Base-by-base conservation (phyloP, 1,140 invertebrate genomes). In the Drosophila willistoni region DNA sequence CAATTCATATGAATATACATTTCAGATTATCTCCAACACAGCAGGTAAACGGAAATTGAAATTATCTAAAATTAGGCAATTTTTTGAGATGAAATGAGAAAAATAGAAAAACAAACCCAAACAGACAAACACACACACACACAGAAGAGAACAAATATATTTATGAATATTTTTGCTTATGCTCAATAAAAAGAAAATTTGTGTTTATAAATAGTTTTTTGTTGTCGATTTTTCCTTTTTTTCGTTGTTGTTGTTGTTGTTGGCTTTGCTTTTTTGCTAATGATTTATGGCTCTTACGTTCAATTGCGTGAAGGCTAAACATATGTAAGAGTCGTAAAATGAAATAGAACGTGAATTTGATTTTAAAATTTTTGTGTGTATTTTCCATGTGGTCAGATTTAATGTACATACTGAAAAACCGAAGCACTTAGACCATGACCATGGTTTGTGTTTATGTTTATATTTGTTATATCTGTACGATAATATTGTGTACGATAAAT, bases 41-140 rank as follows among this genome's bases (percentile, higher is more conserved):
- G 44, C 44, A 51, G 44, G 44, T 51, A 51, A 51, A 51, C 44
- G 44, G 44, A 51, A 51, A 51, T 51, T 12, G 1, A 51, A 59
- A 65, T 25, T 13, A 56, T 39, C 69, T 60, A 69, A 54, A 71
- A 70, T 62, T 70, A 34, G 10, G n/a, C n/a, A 1, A 57, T 33
- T 57, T 7, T 57, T 34, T 29, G 9, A 59, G 14, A 29, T 57
- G 44, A 47, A 10, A 47, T 36, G 19, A 51, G 17, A 51, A 22
- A 22, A 51, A 19, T n/a, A 51, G 19, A 19, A 19, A 1, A 19
- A 51, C 44, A 51, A 2, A 5, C 17, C 22, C 44, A 51, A 1
- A 1, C 19, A 51, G 17, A 51, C 3, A 5, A 1, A 1, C 19
- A 51, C 44, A 51, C 3, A 5, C 9, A 51, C 44, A 51, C 9